Evolutionary conservation across 35 echinoderm and acorn worm species (phyloP), one percentile per base, ranked within the genome.

Genomic region (Heliocidaris erythrogramma): DNA sequence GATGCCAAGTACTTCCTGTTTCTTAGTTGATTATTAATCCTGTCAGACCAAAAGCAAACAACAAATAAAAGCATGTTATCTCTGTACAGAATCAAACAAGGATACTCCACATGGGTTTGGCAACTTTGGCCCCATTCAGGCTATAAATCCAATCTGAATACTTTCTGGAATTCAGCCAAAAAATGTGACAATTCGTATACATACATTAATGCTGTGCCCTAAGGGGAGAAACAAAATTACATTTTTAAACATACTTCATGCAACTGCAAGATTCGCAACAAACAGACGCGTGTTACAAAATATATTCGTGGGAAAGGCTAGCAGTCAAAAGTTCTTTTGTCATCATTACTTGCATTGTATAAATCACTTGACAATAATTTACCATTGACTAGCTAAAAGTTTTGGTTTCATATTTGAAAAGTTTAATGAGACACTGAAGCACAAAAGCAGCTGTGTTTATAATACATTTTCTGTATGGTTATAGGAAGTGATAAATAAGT

Each of bases 21-120:
- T 2, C 65, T 78, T 48, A 89, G 87, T 89, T 89, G 87, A 89
- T 89, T 48, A 89, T 89, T 89, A 89, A 89, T 89, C 87, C 29
- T 89, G 87, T 35, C 87, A 89, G 47, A 89, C 65, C 65, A n/a
- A 78, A 78, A 78, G 27, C 65, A 78, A 78, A 78, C 21, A 78
- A 78, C 21, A 78, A 42, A 42, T 42, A 42, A 18, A 78, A n/a
- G 21, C 14, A 7, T 78, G 18, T 78, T 78, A 78, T 78, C 65
- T 27, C 5, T 27, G 17, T n/a, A 78, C 7, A n/a, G 21, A 78
- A 78, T 78, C 6, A 78, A 78, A 78, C 18, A 78, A 78, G 21
- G 21, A 78, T 78, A 0, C 27, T 56, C 52, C 65, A n/a, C 65
- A 42, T 42, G 35, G 35, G 35, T 42, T 42, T 42, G n/a, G 0